Percentiles rank a stretch among this genome's conserved stretches.
Conservation (phyloP, 2,797 vertebrate genomes). For the Cuniculus paca region DNA sequence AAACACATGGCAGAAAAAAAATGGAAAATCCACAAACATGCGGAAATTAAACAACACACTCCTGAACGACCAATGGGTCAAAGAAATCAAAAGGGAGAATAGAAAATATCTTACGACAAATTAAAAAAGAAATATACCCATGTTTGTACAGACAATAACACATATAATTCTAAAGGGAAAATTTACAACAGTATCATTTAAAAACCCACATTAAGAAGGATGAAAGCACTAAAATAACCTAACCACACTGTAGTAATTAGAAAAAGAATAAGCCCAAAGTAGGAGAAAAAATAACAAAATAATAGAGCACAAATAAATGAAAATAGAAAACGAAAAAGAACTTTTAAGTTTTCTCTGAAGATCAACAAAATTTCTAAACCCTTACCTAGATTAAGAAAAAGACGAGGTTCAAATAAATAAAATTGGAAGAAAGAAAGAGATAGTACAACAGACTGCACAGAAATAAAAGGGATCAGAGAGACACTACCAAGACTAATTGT, state of each 20-base stretch:
- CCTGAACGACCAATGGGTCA: neutral
- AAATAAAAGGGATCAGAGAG: neutral
- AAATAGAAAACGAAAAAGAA: neutral
- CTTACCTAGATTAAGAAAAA: neutral
- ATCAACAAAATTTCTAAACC: constrained; percentile 10
- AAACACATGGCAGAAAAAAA: neutral
- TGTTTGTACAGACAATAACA: neutral
- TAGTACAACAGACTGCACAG: neutral
- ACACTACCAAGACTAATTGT: neutral
- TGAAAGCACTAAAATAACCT: neutral
- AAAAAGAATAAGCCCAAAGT: constrained; percentile 34
- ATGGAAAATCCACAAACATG: neutral
- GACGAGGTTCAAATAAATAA: neutral
- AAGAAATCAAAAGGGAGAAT: neutral
- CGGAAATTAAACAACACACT: constrained; percentile 30
- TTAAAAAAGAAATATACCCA: constrained; percentile 16
- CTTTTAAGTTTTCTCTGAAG: neutral
- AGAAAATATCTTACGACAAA: constrained; percentile 33
- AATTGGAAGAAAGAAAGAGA: neutral
- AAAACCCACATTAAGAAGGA: neutral
- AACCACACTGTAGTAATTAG: neutral
- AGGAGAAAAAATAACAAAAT: neutral
- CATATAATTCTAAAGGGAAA: neutral
- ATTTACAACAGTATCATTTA: neutral
- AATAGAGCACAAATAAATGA: neutral